Evolutionary conservation across 2,888 invertebrate species (phyloP), one percentile per base, ranked within the genome.

Genomic region (Napeogenes sylphis): DNA sequence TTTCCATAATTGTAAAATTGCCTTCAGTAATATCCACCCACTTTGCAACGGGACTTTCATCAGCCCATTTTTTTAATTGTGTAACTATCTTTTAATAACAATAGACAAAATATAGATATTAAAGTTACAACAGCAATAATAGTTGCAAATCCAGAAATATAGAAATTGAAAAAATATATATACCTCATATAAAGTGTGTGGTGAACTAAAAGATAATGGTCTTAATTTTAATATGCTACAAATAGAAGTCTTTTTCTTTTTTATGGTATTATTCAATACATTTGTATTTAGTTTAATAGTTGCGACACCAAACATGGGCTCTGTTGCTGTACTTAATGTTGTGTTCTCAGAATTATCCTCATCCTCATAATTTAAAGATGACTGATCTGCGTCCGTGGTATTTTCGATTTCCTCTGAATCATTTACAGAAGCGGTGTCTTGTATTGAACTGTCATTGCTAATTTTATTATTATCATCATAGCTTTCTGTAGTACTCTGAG

Each of bases 1-100:
- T 88, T 70, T 90, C 87, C 89, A 90, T 88, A 2, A 78, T 73
- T 5, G 90, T 90, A 12, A 76, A 80, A 69, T 89, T 90, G 30
- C 87, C 85, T 46, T 77, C 69, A 0, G 88, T 90, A 58, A 90
- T 84, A 63, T 90, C 90, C 14, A 82, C 67, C 80, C 79, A 81
- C 74, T 85, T 87, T 10, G 80, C 87, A 8, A 90, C 64, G 2
- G 89, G 90, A 69, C 90, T 90, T 2, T 74, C 74, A 47, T 85
- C 85, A 46, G 84, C 82, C 90, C 90, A 90, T 42, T 78, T 72
- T 70, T 82, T 86, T 63, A 90, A 68, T 68, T 89, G 87, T 30
- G 68, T 57, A 42, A 79, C 74, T 73, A 90, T 87, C 90, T 90
- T 71, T 62, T 68, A 71, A 64, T 51, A 54, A 57, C 56, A 59